Evolutionary conservation across 2,888 invertebrate species (phyloP).

Genomic region (Chloroclystis v-ata): DNA sequence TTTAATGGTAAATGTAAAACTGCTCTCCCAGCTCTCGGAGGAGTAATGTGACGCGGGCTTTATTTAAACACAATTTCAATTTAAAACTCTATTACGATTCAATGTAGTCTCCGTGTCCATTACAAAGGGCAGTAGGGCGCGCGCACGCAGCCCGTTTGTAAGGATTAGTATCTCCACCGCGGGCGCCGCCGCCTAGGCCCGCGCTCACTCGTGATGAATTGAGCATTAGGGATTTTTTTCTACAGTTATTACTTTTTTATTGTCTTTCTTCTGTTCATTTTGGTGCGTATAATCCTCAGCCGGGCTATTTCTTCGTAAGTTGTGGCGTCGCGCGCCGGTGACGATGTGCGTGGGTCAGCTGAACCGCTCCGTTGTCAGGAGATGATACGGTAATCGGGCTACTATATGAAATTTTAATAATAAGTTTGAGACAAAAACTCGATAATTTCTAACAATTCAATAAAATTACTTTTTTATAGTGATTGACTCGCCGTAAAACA

Average conservation of each 20-base stretch:
- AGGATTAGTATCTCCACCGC: constrained; percentile 1
- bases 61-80: constrained; percentile 18
- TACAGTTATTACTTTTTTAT: background rate
- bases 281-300: background rate
- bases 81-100: constrained; percentile 16
- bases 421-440: too few relatives aligned
- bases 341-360: too few relatives aligned
- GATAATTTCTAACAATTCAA: too few relatives aligned
- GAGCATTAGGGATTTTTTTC: background rate
- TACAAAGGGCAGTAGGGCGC: background rate
- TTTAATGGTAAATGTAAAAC: constrained; percentile 9
- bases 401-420: too few relatives aligned
- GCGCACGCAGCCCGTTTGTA: constrained; percentile 8
- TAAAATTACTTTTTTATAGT: too few relatives aligned
- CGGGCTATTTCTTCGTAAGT: background rate
- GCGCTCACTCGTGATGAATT: background rate
- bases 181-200: background rate
- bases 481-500: too few relatives aligned
- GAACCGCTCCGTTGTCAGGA: too few relatives aligned
- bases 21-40: constrained; percentile 5
- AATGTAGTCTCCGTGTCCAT: constrained; percentile 5
- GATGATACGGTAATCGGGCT: too few relatives aligned
- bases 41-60: constrained; percentile 11
- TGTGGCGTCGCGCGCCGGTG: background rate
- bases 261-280: background rate